Evolutionary conservation across 2,888 invertebrate genomes (phyloP).

Genomic region (Tillus elongatus): DNA sequence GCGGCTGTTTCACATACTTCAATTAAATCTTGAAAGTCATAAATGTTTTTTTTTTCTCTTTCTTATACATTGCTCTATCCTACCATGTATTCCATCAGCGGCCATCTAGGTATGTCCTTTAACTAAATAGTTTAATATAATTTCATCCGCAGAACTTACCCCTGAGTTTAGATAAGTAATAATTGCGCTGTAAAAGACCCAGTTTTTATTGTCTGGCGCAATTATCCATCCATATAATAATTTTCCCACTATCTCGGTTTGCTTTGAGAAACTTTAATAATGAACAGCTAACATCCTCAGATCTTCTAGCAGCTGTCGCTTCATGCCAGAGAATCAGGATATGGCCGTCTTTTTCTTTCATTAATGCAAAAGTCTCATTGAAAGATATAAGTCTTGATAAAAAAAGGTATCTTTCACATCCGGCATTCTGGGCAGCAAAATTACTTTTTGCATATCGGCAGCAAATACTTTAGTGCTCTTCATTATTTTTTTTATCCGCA

Average conservation of each 20-base stretch:
- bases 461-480: slow-evolving; percentile 6
- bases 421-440: slow-evolving; percentile 4
- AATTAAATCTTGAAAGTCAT: not conserved
- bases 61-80: slow-evolving; percentile 11
- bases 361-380: slow-evolving; percentile 4
- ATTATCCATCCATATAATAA: slow-evolving; percentile 7
- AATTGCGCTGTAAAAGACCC: not conserved
- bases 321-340: slow-evolving; percentile 5
- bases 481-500: slow-evolving; percentile 2
- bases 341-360: slow-evolving; percentile 1
- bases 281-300: slow-evolving; percentile 3
- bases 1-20: no score
- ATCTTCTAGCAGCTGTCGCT: not conserved
- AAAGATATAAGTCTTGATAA: slow-evolving; percentile 3
- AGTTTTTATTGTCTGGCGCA: slow-evolving; percentile 5
- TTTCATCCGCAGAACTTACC: not conserved
- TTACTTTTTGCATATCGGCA: slow-evolving; percentile 1
- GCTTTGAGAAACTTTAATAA: slow-evolving; percentile 1
- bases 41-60: slow-evolving; percentile 1
- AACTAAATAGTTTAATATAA: slow-evolving; percentile 7
- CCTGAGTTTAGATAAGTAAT: slow-evolving; percentile 5
- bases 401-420: slow-evolving; percentile 4
- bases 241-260: slow-evolving; percentile 2
- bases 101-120: slow-evolving; percentile 13
- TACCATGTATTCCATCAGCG: slow-evolving; percentile 12